Base-by-base conservation (phyloP, 1,140 invertebrate species). In the Mamestra configurata region DNA sequence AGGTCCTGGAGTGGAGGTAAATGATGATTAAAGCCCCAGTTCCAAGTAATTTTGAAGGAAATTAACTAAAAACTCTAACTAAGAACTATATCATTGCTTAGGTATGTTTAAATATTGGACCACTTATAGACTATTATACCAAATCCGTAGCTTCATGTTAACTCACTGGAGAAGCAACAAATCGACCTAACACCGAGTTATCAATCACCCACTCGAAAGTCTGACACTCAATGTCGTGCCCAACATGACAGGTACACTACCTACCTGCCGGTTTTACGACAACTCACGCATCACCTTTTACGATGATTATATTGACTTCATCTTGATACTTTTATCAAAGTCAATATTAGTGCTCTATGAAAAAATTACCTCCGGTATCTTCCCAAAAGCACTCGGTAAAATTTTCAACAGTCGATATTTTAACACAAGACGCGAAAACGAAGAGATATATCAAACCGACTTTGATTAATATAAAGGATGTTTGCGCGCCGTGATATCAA, bases 391-490 rank as follows among this genome's bases (percentile, higher is more conserved):
- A 59, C 27, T 15, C 22, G 55, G 55, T 59, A 8, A 22, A 59
- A n/a, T 24, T 59, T 59, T 31, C 4, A 15, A 15, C 13, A 59
- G 55, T 27, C 1, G 27, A 5, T 31, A 18, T 64, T 64, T 40
- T 31, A 40, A 24, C 18, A 5, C 20, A 5, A 31, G 27, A 20
- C 24, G 22, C 13, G 5, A 15, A 70, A 24, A 70, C 27, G 70
- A 10, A 72, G 10, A 53, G 43, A 53, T 46, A 76, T 61, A 43
- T 61, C 27, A 35, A 57, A 43, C 22, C 57, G 37, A 59, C 37
- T 76, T 76, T 49, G 37, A 79, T 79, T 79, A 79, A 79, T 79
- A 79, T 72, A 68, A 79, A 72, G 55, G 55, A 51, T 79, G 77
- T 49, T 57, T 40, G 68, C 46, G 68, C 51, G 77, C 53, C 37